phyloP scores from a whole-genome alignment of 2,888 invertebrate genomes.

The Didymodactylos carnosus region DNA sequence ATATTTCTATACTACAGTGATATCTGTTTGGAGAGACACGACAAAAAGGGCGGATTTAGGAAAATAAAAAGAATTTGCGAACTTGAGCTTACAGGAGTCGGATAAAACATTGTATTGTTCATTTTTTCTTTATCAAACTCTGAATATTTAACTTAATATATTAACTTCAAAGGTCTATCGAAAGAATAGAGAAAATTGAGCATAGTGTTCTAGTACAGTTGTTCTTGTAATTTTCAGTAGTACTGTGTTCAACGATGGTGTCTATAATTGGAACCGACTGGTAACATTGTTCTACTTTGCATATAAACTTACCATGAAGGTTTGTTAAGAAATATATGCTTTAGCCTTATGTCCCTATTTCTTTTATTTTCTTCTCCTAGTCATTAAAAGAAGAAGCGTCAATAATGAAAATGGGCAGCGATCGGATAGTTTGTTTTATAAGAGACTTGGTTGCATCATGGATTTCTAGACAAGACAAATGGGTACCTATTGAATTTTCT shows the following conservation, averaged over 20 bases:
- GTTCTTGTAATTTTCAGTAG: no score
- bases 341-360: neutral
- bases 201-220: no score
- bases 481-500: conserved; percentile 22
- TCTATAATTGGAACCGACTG: conserved; percentile 31
- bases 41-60: no score
- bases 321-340: conserved; percentile 16
- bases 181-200: no score
- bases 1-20: no score
- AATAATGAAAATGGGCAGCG: conserved; percentile 22
- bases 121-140: no score
- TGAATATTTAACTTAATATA: no score
- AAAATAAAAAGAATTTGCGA: no score
- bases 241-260: conserved; percentile 28
- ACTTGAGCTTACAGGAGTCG: no score
- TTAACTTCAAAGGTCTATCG: no score
- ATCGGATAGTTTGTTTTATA: conserved; percentile 30
- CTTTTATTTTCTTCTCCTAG: neutral
- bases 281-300: conserved; percentile 32
- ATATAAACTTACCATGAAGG: conserved; percentile 31
- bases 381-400: neutral
- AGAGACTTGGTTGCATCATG: conserved; percentile 27
- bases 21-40: no score
- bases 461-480: conserved; percentile 31
- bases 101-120: no score